These are phyloP conservation scores for Rhabdomys pumilio DNA, from an alignment of 2,797 vertebrate genomes.

Conservation along the genomic window DNA sequence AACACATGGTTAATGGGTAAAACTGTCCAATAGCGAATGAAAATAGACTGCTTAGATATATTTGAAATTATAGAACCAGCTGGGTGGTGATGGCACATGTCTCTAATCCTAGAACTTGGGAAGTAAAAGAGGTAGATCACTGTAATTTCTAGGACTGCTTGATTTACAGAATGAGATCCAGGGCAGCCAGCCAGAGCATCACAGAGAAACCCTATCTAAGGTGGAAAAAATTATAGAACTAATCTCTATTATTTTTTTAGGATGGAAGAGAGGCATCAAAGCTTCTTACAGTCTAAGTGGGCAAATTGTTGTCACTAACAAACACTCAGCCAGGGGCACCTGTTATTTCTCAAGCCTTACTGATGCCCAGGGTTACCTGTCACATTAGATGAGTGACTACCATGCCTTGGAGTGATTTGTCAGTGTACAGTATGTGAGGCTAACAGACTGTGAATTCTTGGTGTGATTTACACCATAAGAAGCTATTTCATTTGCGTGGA, in stretches of 20 bases:
- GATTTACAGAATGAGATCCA: neutral
- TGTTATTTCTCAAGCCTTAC: constrained; percentile 15
- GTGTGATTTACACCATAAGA: constrained; percentile 62
- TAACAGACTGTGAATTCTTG: neutral
- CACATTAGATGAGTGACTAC: constrained; percentile 83
- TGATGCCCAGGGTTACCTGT: neutral
- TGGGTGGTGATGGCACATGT: neutral
- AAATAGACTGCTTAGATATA: neutral
- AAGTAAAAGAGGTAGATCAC: neutral
- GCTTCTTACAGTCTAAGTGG: neutral
- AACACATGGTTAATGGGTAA: constrained; percentile 13
- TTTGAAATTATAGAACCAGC: neutral
- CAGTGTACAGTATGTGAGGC: constrained; percentile 75
- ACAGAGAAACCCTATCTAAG: neutral
- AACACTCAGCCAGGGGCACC: neutral
- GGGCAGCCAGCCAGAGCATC: neutral
- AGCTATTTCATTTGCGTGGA: constrained; percentile 51
- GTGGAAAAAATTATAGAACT: constrained; percentile 13
- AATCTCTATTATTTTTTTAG: neutral
- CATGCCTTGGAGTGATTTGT: constrained; percentile 82
- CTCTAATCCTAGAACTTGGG: neutral
- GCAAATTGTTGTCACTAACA: constrained; percentile 38
- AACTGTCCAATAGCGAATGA: neutral
- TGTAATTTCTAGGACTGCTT: neutral
- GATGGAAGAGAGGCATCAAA: neutral